A percentile compares a stretch with the other conserved stretches of the same genome.
Conservation (phyloP, 2,797 vertebrate species). For the Enteromius treurensis region DNA sequence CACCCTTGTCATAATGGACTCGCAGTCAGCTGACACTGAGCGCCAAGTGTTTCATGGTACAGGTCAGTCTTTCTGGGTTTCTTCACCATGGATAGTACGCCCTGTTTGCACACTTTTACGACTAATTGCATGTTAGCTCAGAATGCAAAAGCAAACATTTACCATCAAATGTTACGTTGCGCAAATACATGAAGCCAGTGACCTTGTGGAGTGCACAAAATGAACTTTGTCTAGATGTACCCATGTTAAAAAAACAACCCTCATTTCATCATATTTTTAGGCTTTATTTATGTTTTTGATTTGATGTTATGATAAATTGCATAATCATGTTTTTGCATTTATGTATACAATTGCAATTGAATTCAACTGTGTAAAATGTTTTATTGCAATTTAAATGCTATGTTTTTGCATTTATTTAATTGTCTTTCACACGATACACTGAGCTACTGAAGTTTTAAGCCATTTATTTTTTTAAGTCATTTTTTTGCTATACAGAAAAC, state of each 20-base stretch:
- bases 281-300: background rate
- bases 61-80: background rate
- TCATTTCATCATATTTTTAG: background rate
- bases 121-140: background rate
- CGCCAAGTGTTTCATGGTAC: background rate
- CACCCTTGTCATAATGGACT: background rate
- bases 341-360: background rate
- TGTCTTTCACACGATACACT: background rate
- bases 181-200: background rate
- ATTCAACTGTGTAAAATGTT: background rate
- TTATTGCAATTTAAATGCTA: too few relatives aligned
- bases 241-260: background rate
- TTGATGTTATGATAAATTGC: background rate
- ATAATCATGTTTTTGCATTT: background rate
- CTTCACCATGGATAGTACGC: background rate
- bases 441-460: background rate
- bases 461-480: too few relatives aligned
- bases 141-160: constrained; percentile 4
- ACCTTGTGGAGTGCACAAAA: background rate
- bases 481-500: background rate
- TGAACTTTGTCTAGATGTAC: constrained; percentile 10
- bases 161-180: background rate
- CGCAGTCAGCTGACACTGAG: background rate
- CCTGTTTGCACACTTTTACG: background rate
- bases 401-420: too few relatives aligned